Evolutionary conservation across 2,888 invertebrate genomes (phyloP).

Genomic region (Bugulina stolonifera): DNA sequence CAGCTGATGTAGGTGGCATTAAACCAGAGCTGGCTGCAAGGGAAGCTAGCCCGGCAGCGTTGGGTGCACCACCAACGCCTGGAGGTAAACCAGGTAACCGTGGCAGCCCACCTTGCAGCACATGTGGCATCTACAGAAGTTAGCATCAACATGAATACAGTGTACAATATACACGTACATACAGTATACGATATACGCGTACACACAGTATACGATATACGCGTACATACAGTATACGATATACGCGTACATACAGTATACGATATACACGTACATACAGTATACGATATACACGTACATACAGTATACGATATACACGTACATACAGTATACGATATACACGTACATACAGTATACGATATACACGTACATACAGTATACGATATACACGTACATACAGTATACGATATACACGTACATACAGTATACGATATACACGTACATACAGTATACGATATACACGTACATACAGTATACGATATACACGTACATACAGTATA

Average conservation of each 20-base stretch:
- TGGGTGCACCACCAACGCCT: neutral
- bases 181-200: neutral
- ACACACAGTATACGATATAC: neutral
- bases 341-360: neutral
- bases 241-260: neutral
- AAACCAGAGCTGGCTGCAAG: conserved; percentile 18
- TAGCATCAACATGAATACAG: neutral
- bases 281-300: neutral
- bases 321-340: too few relatives aligned
- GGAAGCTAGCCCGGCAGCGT: neutral
- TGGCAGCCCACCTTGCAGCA: conserved; percentile 21
- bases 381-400: neutral
- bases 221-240: neutral
- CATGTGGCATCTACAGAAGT: conserved; percentile 27
- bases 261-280: neutral
- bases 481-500: conserved; percentile 16
- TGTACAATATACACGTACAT: neutral
- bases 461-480: neutral
- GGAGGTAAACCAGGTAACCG: conserved; percentile 27
- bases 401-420: neutral
- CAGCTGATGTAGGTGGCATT: conserved; percentile 23
- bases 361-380: neutral
- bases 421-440: too few relatives aligned
- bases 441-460: neutral
- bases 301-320: neutral